Base-by-base conservation (phyloP, 1,140 invertebrate genomes). In the Drosophila sproati region DNA sequence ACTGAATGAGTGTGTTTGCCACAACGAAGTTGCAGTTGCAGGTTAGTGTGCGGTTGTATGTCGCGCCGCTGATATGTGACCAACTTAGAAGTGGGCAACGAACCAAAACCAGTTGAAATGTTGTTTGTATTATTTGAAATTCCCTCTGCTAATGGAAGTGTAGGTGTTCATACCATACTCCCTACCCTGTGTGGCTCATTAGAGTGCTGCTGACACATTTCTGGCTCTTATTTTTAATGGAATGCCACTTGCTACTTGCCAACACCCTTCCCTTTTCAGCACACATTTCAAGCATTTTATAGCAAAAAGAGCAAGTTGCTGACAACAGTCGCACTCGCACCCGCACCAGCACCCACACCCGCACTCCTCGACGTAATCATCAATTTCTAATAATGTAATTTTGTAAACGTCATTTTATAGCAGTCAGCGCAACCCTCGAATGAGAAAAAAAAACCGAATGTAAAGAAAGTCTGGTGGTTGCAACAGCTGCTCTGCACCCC, bases 341-440 rank as follows among this genome's bases (percentile, higher is more conserved):
- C 31, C 28, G n/a, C 39, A 55, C 5, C 1, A 5, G 0, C 37
- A 8, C 4, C 6, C 31, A 2, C 51, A 55, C 10, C 12, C 4
- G 34, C 32, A 45, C 43, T 10, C 41, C 69, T 72, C 39, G 20
- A 68, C 54, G 34, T 64, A 89, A 81, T 86, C 85, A 89, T 89
- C 85, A 89, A 89, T 89, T 89, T 89, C 86, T 85, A 89, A 89
- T 89, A 89, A 89, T 85, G 85, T 90, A 89, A 89, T 89, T 89
- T 89, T 54, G 68, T 81, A 89, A 90, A 85, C 81, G 85, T 89
- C 86, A 85, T 76, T 86, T 81, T 74, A 66, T 39, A 71, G 57
- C 57, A 60, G 43, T 60, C 57, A 60, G 32, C 57, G 5, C 74
- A 72, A 59, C 73, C 59, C 81, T 43, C 60, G 8, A 59, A 61